Base-by-base conservation (phyloP, 1,140 invertebrate genomes). In the Nasonia giraulti region DNA sequence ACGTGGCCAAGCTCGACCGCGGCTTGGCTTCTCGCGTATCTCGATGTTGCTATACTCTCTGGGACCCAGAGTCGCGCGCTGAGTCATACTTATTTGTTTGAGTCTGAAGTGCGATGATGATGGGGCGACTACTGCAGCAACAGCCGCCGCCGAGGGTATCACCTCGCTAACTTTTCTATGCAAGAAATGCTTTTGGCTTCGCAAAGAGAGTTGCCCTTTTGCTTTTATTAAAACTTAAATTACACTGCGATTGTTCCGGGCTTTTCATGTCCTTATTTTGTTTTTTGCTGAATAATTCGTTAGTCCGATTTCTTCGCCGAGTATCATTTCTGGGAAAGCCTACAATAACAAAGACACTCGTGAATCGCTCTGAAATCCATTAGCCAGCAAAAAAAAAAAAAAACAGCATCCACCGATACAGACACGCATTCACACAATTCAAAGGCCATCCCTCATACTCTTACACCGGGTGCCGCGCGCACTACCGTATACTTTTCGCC, bases 391-490 rank as follows among this genome's bases (percentile, higher is more conserved):
- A 44, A 44, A 2, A 44, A 20, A 44, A 44, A 75, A 40, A 17
- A 1, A 20, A 55, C 50, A 20, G 20, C 6, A 62, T 20, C 55
- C 12, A 55, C 12, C 3, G 4, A n/a, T 5, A n/a, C 55, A 62
- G 4, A 5, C 17, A n/a, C 17, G 3, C 17, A 20, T 17, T 0
- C 47, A n/a, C 20, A n/a, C 20, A 62, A 62, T 62, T 6, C 55
- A 62, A 62, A 62, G 55, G 55, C 55, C 69, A 55, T 33, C 80
- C 5, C 50, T 81, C 44, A n/a, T 40, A 31, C 81, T 82, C 81
- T 82, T 73, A 68, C 10, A 47, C 62, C 20, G 7, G 71, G 31
- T 50, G 17, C n/a, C 33, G 4, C 33, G 5, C 44, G 40, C 44
- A 33, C 31, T 50, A 50, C n/a, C 44, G 40, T 40, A 55, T 55